A percentile compares a stretch with the other conserved stretches of the same genome.
These are phyloP conservation scores for Tetrax tetrax DNA, from an alignment of 2,113 vertebrate species.

Conservation along the genomic window DNA sequence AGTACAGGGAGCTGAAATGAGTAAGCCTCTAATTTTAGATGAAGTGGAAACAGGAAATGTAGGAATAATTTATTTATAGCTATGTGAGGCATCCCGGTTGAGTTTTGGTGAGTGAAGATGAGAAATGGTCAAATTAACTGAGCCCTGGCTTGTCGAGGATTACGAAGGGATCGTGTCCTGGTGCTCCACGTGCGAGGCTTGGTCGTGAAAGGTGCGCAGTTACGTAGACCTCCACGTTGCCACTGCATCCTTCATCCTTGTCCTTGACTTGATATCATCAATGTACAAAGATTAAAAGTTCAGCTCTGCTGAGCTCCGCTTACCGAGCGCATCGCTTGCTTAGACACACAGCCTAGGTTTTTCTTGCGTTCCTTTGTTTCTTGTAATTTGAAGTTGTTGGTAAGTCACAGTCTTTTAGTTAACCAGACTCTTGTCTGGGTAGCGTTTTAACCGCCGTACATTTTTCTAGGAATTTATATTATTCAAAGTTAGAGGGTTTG, in stretches of 20 bases:
- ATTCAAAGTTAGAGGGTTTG: not conserved
- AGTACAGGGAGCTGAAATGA: not conserved
- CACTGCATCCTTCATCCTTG: not conserved
- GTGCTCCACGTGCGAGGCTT: not conserved
- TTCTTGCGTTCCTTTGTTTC: not conserved
- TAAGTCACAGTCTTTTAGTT: not conserved
- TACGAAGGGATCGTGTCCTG: not conserved
- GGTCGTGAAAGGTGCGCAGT: rapidly evolving
- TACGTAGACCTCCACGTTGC: not conserved
- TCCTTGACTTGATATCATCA: not conserved
- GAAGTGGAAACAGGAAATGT: not conserved
- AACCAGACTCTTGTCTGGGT: not conserved
- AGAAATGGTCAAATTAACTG: not conserved
- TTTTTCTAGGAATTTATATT: not conserved
- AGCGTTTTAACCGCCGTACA: not conserved
- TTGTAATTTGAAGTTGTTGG: not conserved
- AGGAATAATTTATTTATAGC: not conserved
- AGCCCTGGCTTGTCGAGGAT: not conserved
- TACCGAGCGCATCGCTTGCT: not conserved
- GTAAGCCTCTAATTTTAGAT: not conserved
- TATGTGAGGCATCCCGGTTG: not conserved
- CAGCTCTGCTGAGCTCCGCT: not conserved
- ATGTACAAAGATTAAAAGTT: not conserved
- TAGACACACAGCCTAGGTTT: not conserved
- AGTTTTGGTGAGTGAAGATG: not conserved